Conservation (phyloP, 2,888 invertebrate genomes). For the Zonitis immaculata region DNA sequence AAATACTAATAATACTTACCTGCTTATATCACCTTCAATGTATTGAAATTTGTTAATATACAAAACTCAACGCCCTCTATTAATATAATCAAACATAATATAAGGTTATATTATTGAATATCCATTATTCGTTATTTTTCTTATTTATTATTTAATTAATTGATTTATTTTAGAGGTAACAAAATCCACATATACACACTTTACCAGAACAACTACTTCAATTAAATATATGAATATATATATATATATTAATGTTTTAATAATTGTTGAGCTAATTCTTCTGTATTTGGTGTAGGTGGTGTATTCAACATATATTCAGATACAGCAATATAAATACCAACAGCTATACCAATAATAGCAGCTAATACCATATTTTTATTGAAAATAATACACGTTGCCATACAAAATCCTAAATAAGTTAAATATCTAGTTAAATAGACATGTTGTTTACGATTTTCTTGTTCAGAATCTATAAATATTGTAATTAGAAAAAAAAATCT, state of each 20-base stretch:
- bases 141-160: no score
- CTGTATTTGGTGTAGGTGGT: conserved; percentile 36
- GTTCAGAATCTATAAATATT: conserved; percentile 46
- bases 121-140: no score
- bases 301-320: conserved; percentile 71
- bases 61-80: no score
- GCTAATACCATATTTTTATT: conserved; percentile 75
- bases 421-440: conserved; percentile 67
- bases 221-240: background rate
- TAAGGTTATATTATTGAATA: no score
- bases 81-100: no score
- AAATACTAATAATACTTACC: no score
- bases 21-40: no score
- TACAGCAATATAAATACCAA: conserved; percentile 75
- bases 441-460: conserved; percentile 53
- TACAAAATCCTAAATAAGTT: conserved; percentile 78
- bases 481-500: background rate
- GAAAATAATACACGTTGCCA: conserved; percentile 81
- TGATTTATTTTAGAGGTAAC: conserved; percentile 7
- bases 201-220: background rate
- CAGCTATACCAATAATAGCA: conserved; percentile 71
- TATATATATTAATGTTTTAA: background rate
- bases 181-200: conserved; percentile 9
- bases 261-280: conserved; percentile 18
- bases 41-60: no score